These are phyloP conservation scores for Microctonus brassicae DNA, from an alignment of 2,888 invertebrate genomes.

Conservation along the genomic window DNA sequence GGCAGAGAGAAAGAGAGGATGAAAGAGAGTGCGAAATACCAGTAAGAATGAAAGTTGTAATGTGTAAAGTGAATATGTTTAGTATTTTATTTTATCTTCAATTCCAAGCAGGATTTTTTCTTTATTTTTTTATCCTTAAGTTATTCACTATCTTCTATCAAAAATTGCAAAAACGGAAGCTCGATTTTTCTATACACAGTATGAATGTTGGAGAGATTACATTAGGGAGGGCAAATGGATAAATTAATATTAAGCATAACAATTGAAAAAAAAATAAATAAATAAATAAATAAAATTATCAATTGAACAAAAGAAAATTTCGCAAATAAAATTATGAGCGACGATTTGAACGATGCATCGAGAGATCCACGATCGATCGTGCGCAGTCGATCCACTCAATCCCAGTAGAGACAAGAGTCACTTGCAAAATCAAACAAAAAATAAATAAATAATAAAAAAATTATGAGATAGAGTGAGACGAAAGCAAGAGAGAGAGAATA, in stretches of 20 bases:
- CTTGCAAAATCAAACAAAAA: constrained; percentile 9
- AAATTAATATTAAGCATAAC: neutral
- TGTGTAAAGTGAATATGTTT: neutral
- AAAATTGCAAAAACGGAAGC: constrained; percentile 17
- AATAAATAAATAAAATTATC: neutral
- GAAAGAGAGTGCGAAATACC: constrained; percentile 20
- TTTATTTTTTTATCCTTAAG: neutral
- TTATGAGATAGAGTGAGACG: constrained; percentile 43
- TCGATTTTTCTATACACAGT: constrained; percentile 20
- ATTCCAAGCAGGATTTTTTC: neutral
- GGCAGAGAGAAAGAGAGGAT: constrained; percentile 27
- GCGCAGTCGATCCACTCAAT: constrained; percentile 31
- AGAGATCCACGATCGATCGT: constrained; percentile 39
- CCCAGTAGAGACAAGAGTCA: neutral
- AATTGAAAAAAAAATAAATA: neutral
- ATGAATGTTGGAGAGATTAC: neutral
- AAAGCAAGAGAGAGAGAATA: constrained; percentile 7
- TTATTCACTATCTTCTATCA: neutral
- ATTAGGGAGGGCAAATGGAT: constrained; percentile 23
- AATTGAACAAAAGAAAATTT: neutral
- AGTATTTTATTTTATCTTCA: neutral
- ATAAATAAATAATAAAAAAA: constrained; percentile 25
- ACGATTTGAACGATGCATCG: constrained; percentile 37
- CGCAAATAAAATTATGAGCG: neutral
- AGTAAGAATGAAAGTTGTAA: neutral